Base-by-base conservation (phyloP, 2,888 invertebrate genomes). In the Drosophila paramelanica region DNA sequence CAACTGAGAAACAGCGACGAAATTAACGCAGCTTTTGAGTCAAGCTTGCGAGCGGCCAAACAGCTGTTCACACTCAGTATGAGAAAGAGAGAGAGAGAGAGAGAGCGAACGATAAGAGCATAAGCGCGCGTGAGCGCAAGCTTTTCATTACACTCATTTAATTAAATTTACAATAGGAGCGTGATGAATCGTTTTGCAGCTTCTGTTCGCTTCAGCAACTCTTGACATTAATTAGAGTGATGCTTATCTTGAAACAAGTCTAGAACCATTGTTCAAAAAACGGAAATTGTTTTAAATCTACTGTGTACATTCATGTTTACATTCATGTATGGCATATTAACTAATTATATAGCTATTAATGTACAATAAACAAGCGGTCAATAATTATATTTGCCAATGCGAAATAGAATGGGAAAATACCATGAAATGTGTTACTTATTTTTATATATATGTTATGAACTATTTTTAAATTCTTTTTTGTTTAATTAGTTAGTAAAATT, bases 1-100 rank as follows among this genome's bases (percentile, higher is more conserved):
- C 73, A 69, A 80, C 80, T 79, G 72, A 79, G 55, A 69, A 25
- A 36, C 38, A 42, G 59, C 36, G 41, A 41, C 46, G 33, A 31
- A 43, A 4, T 14, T 38, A 17, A 23, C 27, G 61, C 68, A 89
- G 88, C 86, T 89, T 86, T 81, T 85, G 79, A 85, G 76, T 61
- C 82, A 43, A 81, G 89, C 83, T 87, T 89, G 60, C 52, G 39
- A 53, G 50, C 14, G 13, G 13, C 36, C 10, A 57, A 79, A 36
- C 69, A 71, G 76, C 83, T 67, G 83, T 64, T 60, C 17, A 39
- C 14, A 31, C 7, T 25, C 38, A 39, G 17, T 1, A 17, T 17
- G 17, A 17, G 36, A 23, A 36, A 46, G 23, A 42, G 39, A 23
- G 49, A 6, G 43, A 36, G 65, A 59, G 52, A 46, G 39, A 11